These are phyloP conservation scores for Pelochelys cantorii DNA, from an alignment of 2,797 vertebrate species.

Conservation along the genomic window DNA sequence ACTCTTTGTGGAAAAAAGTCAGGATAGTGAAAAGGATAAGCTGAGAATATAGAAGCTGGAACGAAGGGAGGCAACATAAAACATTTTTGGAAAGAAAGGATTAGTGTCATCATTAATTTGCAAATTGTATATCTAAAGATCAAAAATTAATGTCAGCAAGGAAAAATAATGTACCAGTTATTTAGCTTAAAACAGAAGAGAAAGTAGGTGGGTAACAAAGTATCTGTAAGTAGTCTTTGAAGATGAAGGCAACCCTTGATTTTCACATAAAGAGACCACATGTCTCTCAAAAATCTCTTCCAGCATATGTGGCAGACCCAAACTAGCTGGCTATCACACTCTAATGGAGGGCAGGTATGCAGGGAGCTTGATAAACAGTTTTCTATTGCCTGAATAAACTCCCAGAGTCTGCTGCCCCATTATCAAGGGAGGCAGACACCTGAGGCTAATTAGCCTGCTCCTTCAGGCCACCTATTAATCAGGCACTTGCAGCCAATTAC, in stretches of 20 bases:
- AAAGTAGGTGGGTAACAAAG: background rate
- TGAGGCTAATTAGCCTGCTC: too few species aligned
- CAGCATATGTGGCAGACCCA: background rate
- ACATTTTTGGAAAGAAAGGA: constrained; percentile 12
- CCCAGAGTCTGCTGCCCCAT: too few species aligned
- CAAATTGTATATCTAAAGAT: constrained; percentile 49
- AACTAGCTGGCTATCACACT: too few species aligned
- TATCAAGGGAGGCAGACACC: too few species aligned
- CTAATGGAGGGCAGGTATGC: too few species aligned
- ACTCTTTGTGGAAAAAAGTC: background rate
- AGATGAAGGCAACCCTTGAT: background rate
- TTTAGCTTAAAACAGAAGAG: background rate
- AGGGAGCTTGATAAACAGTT: too few species aligned
- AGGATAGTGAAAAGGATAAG: rapidly evolving
- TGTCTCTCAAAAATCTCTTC: background rate
- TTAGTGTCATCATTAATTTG: constrained; percentile 55
- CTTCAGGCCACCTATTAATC: too few species aligned
- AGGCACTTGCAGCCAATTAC: too few species aligned
- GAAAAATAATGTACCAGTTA: background rate
- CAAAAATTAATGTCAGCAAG: constrained; percentile 30
- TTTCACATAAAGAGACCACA: background rate
- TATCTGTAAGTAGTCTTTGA: background rate
- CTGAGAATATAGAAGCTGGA: background rate
- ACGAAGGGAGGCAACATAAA: background rate
- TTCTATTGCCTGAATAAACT: too few species aligned